Conservation (phyloP, 2,888 invertebrate species). For the Allygus modestus region DNA sequence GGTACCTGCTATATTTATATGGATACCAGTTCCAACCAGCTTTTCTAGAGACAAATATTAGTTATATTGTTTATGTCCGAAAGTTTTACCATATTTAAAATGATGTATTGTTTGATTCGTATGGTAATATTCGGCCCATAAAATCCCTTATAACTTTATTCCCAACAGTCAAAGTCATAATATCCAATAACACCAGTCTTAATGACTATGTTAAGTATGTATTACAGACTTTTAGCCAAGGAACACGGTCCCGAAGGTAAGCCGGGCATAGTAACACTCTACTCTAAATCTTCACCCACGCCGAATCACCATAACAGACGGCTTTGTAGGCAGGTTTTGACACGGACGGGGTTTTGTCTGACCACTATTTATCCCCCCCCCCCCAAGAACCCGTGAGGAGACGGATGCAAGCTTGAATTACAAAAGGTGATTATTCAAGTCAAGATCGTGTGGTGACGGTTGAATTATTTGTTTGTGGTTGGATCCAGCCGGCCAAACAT, state of each 20-base stretch:
- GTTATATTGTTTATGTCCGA: no score
- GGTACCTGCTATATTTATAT: no score
- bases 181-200: not conserved
- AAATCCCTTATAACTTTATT: not conserved
- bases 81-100: no score
- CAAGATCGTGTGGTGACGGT: constrained; percentile 27
- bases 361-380: constrained; percentile 41
- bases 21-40: no score
- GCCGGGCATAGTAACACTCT: not conserved
- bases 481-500: not conserved
- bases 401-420: constrained; percentile 42
- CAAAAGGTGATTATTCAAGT: constrained; percentile 56
- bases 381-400: not conserved
- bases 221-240: not conserved
- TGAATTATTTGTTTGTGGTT: constrained; percentile 18
- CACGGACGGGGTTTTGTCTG: constrained; percentile 38
- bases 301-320: constrained; percentile 50
- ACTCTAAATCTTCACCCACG: constrained; percentile 48
- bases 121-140: not conserved
- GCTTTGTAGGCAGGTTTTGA: constrained; percentile 47
- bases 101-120: no score
- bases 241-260: constrained; percentile 2
- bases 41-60: no score
- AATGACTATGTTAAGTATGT: constrained; percentile 31
- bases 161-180: not conserved